A percentile compares a stretch with the other conserved stretches of the same genome.
Evolutionary conservation across 1,140 invertebrate species (phyloP).

Genomic region (Sycophaga agraensis): DNA sequence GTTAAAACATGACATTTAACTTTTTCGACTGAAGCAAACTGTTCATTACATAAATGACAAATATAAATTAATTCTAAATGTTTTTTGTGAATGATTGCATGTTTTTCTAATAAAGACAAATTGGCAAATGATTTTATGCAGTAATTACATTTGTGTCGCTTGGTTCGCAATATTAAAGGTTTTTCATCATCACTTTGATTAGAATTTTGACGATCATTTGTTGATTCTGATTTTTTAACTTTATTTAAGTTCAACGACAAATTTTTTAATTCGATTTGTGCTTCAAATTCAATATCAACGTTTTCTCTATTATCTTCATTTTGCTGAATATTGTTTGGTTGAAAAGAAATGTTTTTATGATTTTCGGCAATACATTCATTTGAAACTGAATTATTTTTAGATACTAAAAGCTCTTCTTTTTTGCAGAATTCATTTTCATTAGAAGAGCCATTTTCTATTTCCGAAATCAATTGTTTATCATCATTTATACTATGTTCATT

Average conservation of each 20-base stretch:
- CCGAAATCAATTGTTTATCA: conserved; percentile 23
- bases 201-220: conserved; percentile 5
- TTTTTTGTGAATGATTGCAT: conserved; percentile 38
- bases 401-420: background rate
- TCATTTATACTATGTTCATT: conserved; percentile 7
- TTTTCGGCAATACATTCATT: background rate
- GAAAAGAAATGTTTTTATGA: no score
- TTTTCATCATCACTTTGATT: conserved; percentile 45
- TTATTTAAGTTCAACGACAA: no score
- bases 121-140: conserved; percentile 44
- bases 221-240: background rate
- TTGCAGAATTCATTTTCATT: conserved; percentile 26
- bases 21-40: conserved; percentile 39
- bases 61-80: conserved; percentile 42
- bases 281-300: conserved; percentile 4
- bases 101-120: conserved; percentile 38
- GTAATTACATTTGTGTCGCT: conserved; percentile 39
- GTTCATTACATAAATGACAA: conserved; percentile 45
- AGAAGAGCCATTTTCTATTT: conserved; percentile 27
- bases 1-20: conserved; percentile 38
- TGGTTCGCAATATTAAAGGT: conserved; percentile 40
- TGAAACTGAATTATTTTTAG: background rate
- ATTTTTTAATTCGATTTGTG: conserved; percentile 7
- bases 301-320: background rate
- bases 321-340: background rate